Percentiles rank a stretch among this genome's conserved stretches.
Evolutionary conservation across 2,113 vertebrate genomes (phyloP).

Genomic region (Tachysurus vachellii): DNA sequence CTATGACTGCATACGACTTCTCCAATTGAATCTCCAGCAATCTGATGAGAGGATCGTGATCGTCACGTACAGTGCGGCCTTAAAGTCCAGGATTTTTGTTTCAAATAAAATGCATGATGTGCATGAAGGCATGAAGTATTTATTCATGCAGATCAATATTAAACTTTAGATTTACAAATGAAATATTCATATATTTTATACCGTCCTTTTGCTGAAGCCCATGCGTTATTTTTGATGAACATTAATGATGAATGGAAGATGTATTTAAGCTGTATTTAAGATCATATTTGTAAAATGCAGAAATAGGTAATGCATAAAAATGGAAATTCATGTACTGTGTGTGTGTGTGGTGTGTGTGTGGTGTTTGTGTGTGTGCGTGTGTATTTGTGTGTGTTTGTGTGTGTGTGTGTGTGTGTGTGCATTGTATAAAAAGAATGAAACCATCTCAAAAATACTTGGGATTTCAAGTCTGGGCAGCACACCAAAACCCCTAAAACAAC

Average conservation of each 20-base stretch:
- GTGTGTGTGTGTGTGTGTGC: no score
- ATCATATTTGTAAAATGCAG: neutral
- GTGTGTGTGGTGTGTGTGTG: no score
- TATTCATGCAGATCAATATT: neutral
- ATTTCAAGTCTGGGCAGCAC: neutral
- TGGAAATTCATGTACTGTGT: no score
- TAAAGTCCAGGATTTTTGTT: neutral
- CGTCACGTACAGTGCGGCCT: no score
- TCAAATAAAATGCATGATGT: neutral
- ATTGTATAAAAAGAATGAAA: neutral
- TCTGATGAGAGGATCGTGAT: neutral
- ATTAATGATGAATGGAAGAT: neutral
- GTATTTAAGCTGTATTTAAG: neutral
- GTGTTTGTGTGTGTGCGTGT: no score
- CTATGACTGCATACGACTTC: conserved; percentile 3
- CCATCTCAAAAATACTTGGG: neutral
- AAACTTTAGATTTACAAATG: neutral
- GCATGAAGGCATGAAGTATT: neutral
- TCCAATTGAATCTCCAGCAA: conserved; percentile 13
- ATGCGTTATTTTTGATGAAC: neutral
- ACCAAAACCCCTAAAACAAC: neutral
- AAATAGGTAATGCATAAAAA: neutral
- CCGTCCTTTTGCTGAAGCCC: no score
- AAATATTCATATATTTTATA: neutral
- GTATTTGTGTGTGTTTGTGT: no score